A percentile compares a stretch with the other conserved stretches of the same genome.
Conservation (phyloP, 2,797 vertebrate species). For the Pogonophryne albipinna region DNA sequence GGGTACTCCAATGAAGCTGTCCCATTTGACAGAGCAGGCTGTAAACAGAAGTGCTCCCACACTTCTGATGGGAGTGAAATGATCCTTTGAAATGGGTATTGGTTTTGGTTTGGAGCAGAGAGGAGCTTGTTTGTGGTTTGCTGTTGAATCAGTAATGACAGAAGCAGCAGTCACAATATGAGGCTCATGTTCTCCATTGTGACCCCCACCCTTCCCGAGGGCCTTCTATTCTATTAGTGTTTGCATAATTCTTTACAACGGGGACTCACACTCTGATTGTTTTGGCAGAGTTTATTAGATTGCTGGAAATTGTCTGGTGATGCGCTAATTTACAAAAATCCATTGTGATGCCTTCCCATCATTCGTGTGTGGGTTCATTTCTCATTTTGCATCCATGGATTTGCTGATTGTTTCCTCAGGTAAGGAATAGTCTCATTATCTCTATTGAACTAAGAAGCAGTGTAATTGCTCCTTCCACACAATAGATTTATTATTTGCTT, state of each 20-base stretch:
- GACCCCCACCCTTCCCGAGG: constrained; percentile 14
- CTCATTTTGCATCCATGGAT: constrained; percentile 17
- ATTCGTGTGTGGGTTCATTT: constrained; percentile 2
- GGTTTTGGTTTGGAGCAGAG: background rate
- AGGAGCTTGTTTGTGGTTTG: constrained; percentile 10
- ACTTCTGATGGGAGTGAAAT: background rate
- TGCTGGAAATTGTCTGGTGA: constrained; percentile 26
- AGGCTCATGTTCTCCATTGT: constrained; percentile 36
- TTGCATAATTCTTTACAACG: constrained; percentile 20
- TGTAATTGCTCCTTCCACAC: constrained; percentile 9
- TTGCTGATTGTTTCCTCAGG: constrained; percentile 20
- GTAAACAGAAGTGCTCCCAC: background rate
- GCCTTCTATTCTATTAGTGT: constrained; percentile 29
- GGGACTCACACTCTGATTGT: constrained; percentile 11
- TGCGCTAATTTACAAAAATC: constrained; percentile 18
- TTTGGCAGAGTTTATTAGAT: constrained; percentile 22
- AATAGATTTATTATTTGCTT: constrained; percentile 21
- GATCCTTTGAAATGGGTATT: background rate
- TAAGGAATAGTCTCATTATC: constrained; percentile 1
- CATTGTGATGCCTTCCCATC: constrained; percentile 20
- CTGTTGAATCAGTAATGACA: constrained; percentile 5
- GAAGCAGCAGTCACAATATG: constrained; percentile 7
- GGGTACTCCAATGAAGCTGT: background rate
- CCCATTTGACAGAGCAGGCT: background rate
- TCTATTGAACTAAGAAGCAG: constrained; percentile 6